Evolutionary conservation across 2,888 invertebrate species (phyloP).

Genomic region (Acronicta alni): DNA sequence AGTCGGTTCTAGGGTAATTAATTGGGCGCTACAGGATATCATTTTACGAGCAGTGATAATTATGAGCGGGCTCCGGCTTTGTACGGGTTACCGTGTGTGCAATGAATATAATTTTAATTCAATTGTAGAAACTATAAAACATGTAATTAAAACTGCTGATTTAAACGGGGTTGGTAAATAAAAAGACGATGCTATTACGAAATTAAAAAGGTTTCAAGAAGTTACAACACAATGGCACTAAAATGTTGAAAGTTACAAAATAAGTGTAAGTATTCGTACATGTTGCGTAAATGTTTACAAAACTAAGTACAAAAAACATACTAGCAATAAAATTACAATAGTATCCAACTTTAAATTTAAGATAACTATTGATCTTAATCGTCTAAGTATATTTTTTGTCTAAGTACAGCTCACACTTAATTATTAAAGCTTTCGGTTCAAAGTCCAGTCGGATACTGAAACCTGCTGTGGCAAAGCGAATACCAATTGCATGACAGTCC

Average conservation of each 20-base stretch:
- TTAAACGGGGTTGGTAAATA: constrained; percentile 22
- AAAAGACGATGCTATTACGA: constrained; percentile 6
- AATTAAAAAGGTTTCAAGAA: not conserved
- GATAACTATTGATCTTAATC: no score
- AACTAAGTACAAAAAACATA: no score
- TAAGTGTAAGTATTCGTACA: no score
- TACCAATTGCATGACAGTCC: constrained; percentile 20
- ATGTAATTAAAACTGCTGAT: constrained; percentile 19
- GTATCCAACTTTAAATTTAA: no score
- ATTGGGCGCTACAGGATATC: constrained; percentile 70
- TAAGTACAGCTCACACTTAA: no score
- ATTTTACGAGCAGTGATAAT: constrained; percentile 68
- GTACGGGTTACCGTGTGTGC: constrained; percentile 41
- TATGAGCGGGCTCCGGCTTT: constrained; percentile 57
- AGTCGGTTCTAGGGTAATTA: constrained; percentile 64
- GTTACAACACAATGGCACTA: not conserved
- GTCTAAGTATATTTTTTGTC: no score
- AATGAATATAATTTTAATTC: constrained; percentile 46
- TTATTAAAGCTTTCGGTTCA: no score
- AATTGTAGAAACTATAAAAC: constrained; percentile 29
- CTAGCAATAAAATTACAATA: no score
- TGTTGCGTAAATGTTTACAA: no score
- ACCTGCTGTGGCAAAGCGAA: no score
- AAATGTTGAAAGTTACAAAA: no score
- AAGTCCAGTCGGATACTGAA: no score